Percentiles rank a stretch among this genome's conserved stretches.
Conservation (phyloP, 2,888 invertebrate species). For the Steinernema hermaphroditum region DNA sequence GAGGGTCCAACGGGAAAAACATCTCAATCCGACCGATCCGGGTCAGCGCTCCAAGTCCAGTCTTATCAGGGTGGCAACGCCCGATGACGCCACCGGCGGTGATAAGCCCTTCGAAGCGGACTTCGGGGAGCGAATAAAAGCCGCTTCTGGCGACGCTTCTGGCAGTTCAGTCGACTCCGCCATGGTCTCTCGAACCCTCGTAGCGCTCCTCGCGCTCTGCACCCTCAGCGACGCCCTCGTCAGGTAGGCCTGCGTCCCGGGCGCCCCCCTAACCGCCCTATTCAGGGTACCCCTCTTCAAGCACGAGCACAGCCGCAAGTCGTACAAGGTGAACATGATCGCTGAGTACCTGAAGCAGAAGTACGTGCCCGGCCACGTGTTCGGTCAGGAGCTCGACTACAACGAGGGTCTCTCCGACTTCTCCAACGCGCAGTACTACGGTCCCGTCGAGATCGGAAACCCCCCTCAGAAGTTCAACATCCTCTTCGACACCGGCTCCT, state of each 20-base stretch:
- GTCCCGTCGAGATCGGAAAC: constrained; percentile 68
- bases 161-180: constrained; percentile 6
- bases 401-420: constrained; percentile 33
- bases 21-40: background rate
- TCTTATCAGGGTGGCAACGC: background rate
- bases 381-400: constrained; percentile 3
- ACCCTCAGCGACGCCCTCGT: constrained; percentile 1
- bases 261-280: too few species aligned
- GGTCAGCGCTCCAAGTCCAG: background rate
- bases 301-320: constrained; percentile 26
- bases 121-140: constrained; percentile 19
- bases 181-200: constrained; percentile 23
- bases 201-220: constrained; percentile 18
- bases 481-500: constrained; percentile 96
- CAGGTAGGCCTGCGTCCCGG: background rate
- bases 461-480: constrained; percentile 72
- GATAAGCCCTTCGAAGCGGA: constrained; percentile 26
- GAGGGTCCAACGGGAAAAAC: background rate
- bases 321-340: constrained; percentile 26
- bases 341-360: constrained; percentile 31
- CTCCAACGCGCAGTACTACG: constrained; percentile 54
- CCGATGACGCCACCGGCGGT: background rate
- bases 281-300: constrained; percentile 11
- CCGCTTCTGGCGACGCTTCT: background rate
- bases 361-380: constrained; percentile 11